Evolutionary conservation across 2,797 vertebrate species (phyloP).

Genomic region (Percopsis omiscomaycus): DNA sequence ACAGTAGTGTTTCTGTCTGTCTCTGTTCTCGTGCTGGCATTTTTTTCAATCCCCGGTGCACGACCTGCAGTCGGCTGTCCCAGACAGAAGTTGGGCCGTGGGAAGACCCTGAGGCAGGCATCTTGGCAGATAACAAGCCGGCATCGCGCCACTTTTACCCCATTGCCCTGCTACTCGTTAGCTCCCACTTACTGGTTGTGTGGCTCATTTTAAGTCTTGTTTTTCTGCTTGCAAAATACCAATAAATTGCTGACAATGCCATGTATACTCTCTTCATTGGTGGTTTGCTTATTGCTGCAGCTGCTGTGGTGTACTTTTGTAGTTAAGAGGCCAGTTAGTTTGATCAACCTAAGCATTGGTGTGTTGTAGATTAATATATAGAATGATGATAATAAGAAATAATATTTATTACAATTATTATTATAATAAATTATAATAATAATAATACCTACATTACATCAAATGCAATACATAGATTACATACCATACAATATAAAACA

Average conservation of each 20-base stretch:
- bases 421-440: too few relatives aligned
- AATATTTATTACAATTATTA: too few relatives aligned
- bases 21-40: slow-evolving; percentile 45
- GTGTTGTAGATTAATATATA: neutral
- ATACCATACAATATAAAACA: too few relatives aligned
- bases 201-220: slow-evolving; percentile 99
- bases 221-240: slow-evolving; percentile 99
- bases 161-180: slow-evolving; percentile 99
- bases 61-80: slow-evolving; percentile 87
- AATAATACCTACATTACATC: too few relatives aligned
- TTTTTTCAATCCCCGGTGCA: slow-evolving; percentile 47
- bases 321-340: neutral
- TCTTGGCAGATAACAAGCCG: slow-evolving; percentile 95
- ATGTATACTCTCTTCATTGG: slow-evolving; percentile 53
- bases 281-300: slow-evolving; percentile 44
- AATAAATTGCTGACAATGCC: slow-evolving; percentile 87
- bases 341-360: neutral
- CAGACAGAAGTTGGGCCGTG: slow-evolving; percentile 91
- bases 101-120: slow-evolving; percentile 94
- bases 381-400: too few relatives aligned
- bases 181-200: slow-evolving; percentile 98
- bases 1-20: slow-evolving; percentile 56
- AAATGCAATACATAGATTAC: too few relatives aligned
- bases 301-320: neutral
- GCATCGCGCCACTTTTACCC: slow-evolving; percentile 99